Base-by-base conservation (phyloP, 2,888 invertebrate genomes). In the Conus canariensis region DNA sequence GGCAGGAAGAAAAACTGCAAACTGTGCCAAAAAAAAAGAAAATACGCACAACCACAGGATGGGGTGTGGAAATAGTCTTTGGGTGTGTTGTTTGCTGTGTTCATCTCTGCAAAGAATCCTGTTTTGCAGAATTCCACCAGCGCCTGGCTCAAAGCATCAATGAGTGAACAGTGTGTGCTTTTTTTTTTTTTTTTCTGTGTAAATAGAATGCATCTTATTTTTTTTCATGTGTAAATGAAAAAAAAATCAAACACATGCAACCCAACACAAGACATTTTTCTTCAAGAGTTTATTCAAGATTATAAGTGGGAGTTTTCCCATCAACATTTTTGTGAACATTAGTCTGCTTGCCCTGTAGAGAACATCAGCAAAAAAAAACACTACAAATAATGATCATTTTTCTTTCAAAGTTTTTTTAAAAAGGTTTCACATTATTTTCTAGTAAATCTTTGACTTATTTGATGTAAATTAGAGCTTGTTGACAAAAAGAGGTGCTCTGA, bases 11-110 rank as follows among this genome's bases (percentile, higher is more conserved):
- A 30, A 12, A 80, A 19, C 30, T 88, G 88, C n/a, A n/a, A 70
- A 19, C 45, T 64, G 67, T 89, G 89, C 45, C 30, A 0, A 9
- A 25, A 6, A 83, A 85, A 56, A 16, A 25, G 8, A 60, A 85
- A 14, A 56, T 45, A 45, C 56, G 14, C 30, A 14, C 30, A 8
- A 3, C 30, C 3, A 9, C 45, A 45, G 70, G 67, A 45, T 12
- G 67, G 30, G 85, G 64, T 16, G 67, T 16, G 16, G 85, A 85
- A 58, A 67, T 85, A 22, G 89, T 88, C 9, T 82, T 1, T 16
- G 85, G 89, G 59, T 89, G 83, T 56, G 30, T 25, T 7, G 5
- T 89, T 8, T 89, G 85, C 85, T 19, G 83, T 12, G 67, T 85
- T 6, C 30, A 67, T 12, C 70, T 89, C 16, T 89, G 85, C 45